Percentiles rank a stretch among this genome's conserved stretches.
Evolutionary conservation across 2,113 vertebrate species (phyloP).

Genomic region (Lepisosteus oculatus): DNA sequence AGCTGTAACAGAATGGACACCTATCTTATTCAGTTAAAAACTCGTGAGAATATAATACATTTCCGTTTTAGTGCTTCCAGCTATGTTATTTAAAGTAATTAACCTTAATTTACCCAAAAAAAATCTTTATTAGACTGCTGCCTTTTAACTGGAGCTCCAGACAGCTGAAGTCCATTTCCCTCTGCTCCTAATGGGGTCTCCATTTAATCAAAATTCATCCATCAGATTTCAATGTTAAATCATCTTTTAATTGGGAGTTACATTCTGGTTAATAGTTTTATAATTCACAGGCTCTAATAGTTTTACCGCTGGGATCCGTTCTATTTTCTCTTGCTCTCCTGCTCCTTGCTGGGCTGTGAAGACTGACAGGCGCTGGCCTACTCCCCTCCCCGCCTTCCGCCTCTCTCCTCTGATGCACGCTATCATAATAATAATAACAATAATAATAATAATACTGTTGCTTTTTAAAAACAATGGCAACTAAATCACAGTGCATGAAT

Average conservation of each 20-base stretch:
- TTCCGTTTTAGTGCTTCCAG: conserved; percentile 78
- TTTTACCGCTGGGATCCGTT: conserved; percentile 95
- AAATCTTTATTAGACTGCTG: conserved; percentile 93
- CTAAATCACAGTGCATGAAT: too few species aligned
- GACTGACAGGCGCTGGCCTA: conserved; percentile 1
- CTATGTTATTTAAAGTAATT: conserved; percentile 98
- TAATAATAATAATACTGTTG: too few species aligned
- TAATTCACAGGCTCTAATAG: conserved; percentile 96
- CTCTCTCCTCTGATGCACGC: too few species aligned
- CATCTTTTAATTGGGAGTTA: conserved; percentile 99
- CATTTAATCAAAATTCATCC: conserved; percentile 99
- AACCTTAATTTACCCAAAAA: conserved; percentile 93
- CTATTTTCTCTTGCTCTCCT: conserved; percentile 85
- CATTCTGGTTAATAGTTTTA: conserved; percentile 99
- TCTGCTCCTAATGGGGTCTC: conserved; percentile 92
- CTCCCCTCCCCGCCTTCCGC: conserved; percentile 40
- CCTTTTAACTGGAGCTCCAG: conserved; percentile 87
- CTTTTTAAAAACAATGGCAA: too few species aligned
- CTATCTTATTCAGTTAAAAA: conserved; percentile 71
- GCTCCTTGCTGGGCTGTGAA: conserved; percentile 64
- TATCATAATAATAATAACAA: too few species aligned
- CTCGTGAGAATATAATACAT: conserved; percentile 82
- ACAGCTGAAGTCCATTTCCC: conserved; percentile 85
- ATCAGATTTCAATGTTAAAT: conserved; percentile 99
- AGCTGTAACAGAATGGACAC: conserved; percentile 59